Conservation (phyloP, 2,797 vertebrate genomes). For the Lagocephalus sceleratus region DNA sequence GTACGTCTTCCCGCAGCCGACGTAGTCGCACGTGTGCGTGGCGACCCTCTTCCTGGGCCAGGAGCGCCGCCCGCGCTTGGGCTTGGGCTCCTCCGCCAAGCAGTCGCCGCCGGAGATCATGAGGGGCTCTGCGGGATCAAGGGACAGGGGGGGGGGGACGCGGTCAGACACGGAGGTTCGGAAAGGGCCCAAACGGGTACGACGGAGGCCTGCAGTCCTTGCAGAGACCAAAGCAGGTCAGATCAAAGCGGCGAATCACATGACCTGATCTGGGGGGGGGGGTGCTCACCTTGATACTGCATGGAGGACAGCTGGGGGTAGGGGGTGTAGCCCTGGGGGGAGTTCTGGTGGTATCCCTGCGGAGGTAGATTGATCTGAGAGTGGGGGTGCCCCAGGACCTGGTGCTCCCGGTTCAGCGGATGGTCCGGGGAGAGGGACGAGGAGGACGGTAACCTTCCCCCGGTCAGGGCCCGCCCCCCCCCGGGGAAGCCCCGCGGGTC, state of each 20-base stretch:
- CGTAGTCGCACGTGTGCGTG: slow-evolving; percentile 94
- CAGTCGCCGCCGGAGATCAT: slow-evolving; percentile 84
- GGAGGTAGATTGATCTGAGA: slow-evolving; percentile 77
- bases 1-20: slow-evolving; percentile 96
- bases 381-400: slow-evolving; percentile 66
- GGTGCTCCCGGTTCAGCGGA: slow-evolving; percentile 84
- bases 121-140: slow-evolving; percentile 78
- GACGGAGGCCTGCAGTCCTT: no score
- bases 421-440: slow-evolving; percentile 85
- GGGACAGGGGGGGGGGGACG: no score
- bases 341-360: slow-evolving; percentile 80
- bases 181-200: no score
- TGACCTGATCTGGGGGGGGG: not conserved
- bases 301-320: slow-evolving; percentile 84
- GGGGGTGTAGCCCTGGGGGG: slow-evolving; percentile 78
- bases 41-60: slow-evolving; percentile 97
- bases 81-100: slow-evolving; percentile 88
- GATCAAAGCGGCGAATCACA: not conserved
- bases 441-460: slow-evolving; percentile 78
- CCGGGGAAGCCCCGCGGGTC: slow-evolving; percentile 80
- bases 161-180: not conserved
- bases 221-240: no score
- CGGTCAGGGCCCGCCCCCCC: slow-evolving; percentile 74
- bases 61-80: slow-evolving; percentile 91
- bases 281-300: slow-evolving; percentile 92